Conservation (phyloP, 2,797 vertebrate species). For the Thunnus albacares region DNA sequence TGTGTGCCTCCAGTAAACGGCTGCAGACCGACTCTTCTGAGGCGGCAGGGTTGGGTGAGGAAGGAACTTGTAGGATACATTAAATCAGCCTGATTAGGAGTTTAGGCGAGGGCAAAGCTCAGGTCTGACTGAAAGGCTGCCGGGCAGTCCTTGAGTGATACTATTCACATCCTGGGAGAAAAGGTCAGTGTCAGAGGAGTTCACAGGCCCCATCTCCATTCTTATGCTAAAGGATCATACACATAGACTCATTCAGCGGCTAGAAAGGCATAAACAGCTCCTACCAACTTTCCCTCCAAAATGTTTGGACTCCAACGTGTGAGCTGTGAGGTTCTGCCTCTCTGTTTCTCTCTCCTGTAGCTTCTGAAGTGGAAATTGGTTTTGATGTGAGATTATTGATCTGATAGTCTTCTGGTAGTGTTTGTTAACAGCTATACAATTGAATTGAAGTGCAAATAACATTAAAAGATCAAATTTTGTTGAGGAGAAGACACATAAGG, state of each 20-base stretch:
- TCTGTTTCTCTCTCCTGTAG: constrained; percentile 1
- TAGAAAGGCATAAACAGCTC: constrained; percentile 88
- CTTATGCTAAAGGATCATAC: constrained; percentile 93
- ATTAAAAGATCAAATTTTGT: neutral
- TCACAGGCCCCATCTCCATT: constrained; percentile 93
- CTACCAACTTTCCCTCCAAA: constrained; percentile 81
- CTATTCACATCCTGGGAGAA: constrained; percentile 91
- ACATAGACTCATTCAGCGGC: constrained; percentile 85
- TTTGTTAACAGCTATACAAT: neutral
- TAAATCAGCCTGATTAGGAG: constrained; percentile 98
- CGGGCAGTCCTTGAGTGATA: constrained; percentile 84
- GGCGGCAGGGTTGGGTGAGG: constrained; percentile 77
- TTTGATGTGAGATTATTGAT: constrained; percentile 21
- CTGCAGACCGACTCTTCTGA: constrained; percentile 85
- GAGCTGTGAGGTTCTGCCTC: constrained; percentile 18
- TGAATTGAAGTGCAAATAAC: neutral
- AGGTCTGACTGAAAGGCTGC: constrained; percentile 88
- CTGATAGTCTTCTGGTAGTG: neutral
- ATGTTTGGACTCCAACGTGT: constrained; percentile 51
- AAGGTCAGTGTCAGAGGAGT: constrained; percentile 92
- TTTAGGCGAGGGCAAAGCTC: constrained; percentile 91
- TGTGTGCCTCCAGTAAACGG: constrained; percentile 90
- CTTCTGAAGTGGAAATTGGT: constrained; percentile 16
- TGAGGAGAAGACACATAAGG: neutral
- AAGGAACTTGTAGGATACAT: constrained; percentile 89